Conservation (phyloP, 2,888 invertebrate species). For the Cheilosia grossa region DNA sequence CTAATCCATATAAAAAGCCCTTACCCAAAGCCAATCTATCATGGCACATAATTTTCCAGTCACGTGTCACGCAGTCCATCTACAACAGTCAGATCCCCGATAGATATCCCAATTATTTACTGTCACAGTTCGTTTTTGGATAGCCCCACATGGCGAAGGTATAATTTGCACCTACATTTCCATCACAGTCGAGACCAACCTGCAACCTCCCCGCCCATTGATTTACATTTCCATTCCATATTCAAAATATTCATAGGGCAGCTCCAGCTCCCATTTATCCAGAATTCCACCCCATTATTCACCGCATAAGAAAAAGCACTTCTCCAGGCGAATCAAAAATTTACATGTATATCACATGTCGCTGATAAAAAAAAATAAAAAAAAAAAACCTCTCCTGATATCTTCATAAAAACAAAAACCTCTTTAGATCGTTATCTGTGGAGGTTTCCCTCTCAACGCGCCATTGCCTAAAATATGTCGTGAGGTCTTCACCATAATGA, state of each 20-base stretch:
- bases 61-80: constrained; percentile 9
- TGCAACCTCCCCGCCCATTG: constrained; percentile 12
- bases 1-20: neutral
- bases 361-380: constrained; percentile 42
- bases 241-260: constrained; percentile 51
- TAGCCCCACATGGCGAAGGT: constrained; percentile 50
- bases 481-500: constrained; percentile 69
- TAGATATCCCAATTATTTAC: constrained; percentile 41
- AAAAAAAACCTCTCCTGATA: constrained; percentile 44
- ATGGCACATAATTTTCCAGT: constrained; percentile 15
- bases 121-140: constrained; percentile 30
- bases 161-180: constrained; percentile 65
- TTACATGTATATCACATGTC: constrained; percentile 73
- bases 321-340: constrained; percentile 48
- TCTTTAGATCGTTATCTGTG: constrained; percentile 54
- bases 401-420: constrained; percentile 67
- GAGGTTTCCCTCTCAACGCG: constrained; percentile 48
- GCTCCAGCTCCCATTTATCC: constrained; percentile 46
- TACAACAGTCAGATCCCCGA: constrained; percentile 21
- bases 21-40: neutral
- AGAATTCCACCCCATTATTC: constrained; percentile 61
- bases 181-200: neutral
- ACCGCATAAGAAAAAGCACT: constrained; percentile 34
- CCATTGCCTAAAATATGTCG: constrained; percentile 64
- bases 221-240: constrained; percentile 55